These are phyloP conservation scores for Microcebus murinus DNA, from an alignment of 2,113 vertebrate genomes.

Conservation along the genomic window DNA sequence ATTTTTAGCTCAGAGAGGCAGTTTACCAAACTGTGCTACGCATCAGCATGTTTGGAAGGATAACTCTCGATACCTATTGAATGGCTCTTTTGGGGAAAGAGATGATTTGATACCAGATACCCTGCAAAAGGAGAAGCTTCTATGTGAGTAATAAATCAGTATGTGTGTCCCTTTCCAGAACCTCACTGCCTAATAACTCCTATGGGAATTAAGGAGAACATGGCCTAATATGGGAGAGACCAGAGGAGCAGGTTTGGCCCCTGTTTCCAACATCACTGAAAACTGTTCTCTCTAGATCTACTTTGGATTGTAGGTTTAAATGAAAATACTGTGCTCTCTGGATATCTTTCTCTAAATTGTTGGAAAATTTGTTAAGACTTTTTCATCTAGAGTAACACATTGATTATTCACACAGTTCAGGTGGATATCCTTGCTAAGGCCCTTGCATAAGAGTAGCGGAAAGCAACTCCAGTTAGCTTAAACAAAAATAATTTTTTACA, in stretches of 20 bases:
- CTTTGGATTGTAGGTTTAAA: not conserved
- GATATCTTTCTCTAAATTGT: not conserved
- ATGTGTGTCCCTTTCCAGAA: not conserved
- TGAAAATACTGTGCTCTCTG: not conserved
- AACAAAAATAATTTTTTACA: not conserved
- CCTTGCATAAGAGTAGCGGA: not conserved
- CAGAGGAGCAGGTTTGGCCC: no score
- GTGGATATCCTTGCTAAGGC: not conserved
- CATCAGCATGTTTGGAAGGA: constrained; percentile 43
- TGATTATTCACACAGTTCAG: not conserved
- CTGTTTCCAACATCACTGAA: no score
- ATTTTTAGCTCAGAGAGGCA: constrained; percentile 58
- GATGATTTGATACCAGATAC: constrained; percentile 62
- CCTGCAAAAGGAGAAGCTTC: constrained; percentile 76
- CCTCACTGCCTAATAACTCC: not conserved
- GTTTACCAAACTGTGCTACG: constrained; percentile 4
- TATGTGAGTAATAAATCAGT: constrained; percentile 79
- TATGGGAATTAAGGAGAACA: no score
- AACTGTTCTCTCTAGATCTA: not conserved
- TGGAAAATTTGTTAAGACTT: not conserved
- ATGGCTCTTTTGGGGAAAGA: constrained; percentile 70
- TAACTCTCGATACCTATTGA: not conserved
- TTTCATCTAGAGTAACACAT: not conserved
- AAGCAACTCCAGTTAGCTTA: constrained; percentile 1
- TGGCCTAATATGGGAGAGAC: no score